Evolutionary conservation across 2,113 vertebrate genomes (phyloP).

Genomic region (Sander lucioperca): DNA sequence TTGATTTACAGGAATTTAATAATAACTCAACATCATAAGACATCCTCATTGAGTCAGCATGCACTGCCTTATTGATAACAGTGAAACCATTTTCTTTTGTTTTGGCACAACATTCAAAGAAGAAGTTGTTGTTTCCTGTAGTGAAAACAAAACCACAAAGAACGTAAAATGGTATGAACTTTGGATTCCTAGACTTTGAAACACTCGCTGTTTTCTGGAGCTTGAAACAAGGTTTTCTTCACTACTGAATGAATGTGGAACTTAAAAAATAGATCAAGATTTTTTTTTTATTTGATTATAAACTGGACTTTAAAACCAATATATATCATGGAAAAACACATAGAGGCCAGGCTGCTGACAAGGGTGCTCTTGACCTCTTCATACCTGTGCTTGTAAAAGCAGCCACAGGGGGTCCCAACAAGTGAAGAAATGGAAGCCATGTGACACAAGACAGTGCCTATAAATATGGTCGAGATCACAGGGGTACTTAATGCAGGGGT

Average conservation of each 20-base stretch:
- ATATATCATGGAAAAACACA: not conserved
- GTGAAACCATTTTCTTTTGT: not conserved
- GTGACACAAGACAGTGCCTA: conserved; percentile 87
- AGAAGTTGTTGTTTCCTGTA: not conserved
- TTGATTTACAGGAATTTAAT: not conserved
- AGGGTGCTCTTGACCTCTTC: conserved; percentile 80
- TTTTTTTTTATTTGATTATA: not conserved
- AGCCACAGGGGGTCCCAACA: conserved; percentile 82
- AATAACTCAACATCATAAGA: not conserved
- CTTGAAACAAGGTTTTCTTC: conserved; percentile 2
- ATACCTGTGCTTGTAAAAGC: conserved; percentile 85
- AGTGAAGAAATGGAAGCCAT: conserved; percentile 88
- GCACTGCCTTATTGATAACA: not conserved
- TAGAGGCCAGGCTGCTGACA: conserved; percentile 48
- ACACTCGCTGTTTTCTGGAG: not conserved
- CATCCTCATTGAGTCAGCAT: not conserved
- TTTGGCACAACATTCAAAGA: not conserved
- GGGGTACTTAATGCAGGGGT: conserved; percentile 82
- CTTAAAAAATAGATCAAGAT: not conserved
- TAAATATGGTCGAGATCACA: conserved; percentile 88
- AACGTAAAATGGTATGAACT: not conserved
- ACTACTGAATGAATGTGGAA: not conserved
- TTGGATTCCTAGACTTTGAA: not conserved
- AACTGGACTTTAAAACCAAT: not conserved
- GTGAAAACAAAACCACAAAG: not conserved